Evolutionary conservation across 2,888 invertebrate genomes (phyloP).

Genomic region (Thera obeliscata): DNA sequence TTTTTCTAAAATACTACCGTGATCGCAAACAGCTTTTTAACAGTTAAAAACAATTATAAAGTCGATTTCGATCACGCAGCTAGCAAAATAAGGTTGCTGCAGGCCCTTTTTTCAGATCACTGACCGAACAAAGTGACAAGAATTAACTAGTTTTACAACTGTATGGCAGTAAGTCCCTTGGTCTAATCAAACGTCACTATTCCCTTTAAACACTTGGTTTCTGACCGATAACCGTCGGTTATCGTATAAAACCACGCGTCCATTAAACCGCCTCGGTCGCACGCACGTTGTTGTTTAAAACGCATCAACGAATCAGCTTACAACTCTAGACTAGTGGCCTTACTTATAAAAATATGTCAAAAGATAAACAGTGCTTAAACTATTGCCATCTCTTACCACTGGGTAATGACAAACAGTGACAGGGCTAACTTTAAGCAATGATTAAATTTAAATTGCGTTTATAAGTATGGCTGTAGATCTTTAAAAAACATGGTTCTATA

Average conservation of each 20-base stretch:
- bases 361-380: too few species aligned
- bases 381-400: too few species aligned
- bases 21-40: background rate
- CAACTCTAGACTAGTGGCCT: too few species aligned
- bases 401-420: too few species aligned
- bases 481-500: background rate
- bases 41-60: background rate
- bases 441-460: too few species aligned
- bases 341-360: too few species aligned
- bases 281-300: background rate
- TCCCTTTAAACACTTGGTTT: conserved; percentile 3
- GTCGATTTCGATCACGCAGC: background rate
- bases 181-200: conserved; percentile 17
- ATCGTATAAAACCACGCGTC: conserved; percentile 11
- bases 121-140: conserved; percentile 1
- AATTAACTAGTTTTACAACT: background rate
- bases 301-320: background rate
- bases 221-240: conserved; percentile 1
- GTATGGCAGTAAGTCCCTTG: conserved; percentile 12
- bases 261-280: background rate
- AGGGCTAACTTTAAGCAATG: too few species aligned
- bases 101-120: background rate
- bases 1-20: background rate
- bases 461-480: background rate
- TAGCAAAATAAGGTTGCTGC: background rate